Evolutionary conservation across 2,888 invertebrate genomes (phyloP).

Genomic region (Diachrysia chrysitis): DNA sequence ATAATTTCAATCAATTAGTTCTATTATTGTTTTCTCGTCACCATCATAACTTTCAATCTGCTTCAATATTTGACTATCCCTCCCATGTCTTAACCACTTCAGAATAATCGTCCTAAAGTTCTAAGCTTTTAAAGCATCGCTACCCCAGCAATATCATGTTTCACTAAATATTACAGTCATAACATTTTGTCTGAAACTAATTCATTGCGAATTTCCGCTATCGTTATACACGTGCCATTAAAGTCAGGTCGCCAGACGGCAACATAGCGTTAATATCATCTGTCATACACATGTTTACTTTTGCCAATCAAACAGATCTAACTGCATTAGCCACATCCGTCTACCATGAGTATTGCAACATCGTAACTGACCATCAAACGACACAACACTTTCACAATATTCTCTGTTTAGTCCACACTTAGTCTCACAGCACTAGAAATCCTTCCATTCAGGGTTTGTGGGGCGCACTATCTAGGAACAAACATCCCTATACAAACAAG

Average conservation of each 20-base stretch:
- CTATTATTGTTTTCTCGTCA: constrained; percentile 49
- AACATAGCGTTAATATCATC: constrained; percentile 75
- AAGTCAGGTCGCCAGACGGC: constrained; percentile 74
- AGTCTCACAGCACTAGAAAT: constrained; percentile 79
- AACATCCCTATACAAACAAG: constrained; percentile 84
- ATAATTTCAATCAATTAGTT: constrained; percentile 68
- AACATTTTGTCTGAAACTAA: constrained; percentile 73
- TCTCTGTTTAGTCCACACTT: constrained; percentile 56
- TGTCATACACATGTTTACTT: constrained; percentile 82
- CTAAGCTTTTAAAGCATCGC: constrained; percentile 40
- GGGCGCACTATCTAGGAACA: constrained; percentile 83
- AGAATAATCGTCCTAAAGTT: constrained; percentile 49
- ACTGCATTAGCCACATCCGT: constrained; percentile 79
- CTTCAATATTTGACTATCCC: constrained; percentile 29
- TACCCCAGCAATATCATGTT: constrained; percentile 65
- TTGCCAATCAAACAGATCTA: constrained; percentile 83
- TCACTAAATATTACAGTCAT: constrained; percentile 69
- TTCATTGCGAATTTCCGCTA: constrained; percentile 81
- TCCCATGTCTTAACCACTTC: constrained; percentile 25
- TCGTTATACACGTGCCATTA: constrained; percentile 76
- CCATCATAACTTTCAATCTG: constrained; percentile 34
- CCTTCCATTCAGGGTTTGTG: constrained; percentile 75
- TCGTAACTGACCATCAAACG: constrained; percentile 76
- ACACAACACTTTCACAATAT: constrained; percentile 74
- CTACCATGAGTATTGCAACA: constrained; percentile 65